These are phyloP conservation scores for Pelmatolapia mariae DNA, from an alignment of 2,113 vertebrate genomes.

Conservation along the genomic window DNA sequence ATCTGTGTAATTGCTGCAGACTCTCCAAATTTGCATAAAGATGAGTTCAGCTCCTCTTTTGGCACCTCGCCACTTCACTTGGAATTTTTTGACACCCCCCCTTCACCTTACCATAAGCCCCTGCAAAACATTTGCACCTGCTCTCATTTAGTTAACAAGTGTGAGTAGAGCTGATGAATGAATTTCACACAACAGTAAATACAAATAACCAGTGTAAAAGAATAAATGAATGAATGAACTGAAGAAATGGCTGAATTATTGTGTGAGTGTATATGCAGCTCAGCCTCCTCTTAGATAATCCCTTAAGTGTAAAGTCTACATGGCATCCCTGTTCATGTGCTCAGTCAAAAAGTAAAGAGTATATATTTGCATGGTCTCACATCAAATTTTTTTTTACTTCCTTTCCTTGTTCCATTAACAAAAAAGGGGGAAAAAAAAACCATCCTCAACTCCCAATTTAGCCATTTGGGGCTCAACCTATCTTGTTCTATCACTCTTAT, in stretches of 20 bases:
- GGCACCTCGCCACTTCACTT: conserved; percentile 1
- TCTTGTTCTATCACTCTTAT: not conserved
- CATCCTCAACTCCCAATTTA: not conserved
- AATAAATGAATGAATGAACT: not conserved
- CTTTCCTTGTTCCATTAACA: not conserved
- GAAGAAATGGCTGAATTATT: not conserved
- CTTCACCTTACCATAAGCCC: not conserved
- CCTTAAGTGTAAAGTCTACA: conserved; percentile 56
- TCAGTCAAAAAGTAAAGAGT: not conserved
- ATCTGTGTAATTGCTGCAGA: conserved; percentile 17
- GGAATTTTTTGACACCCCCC: not conserved
- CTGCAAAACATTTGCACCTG: conserved; percentile 7
- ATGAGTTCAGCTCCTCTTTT: conserved; percentile 42
- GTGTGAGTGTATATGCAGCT: not conserved
- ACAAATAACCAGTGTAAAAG: not conserved
- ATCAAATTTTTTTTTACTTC: not conserved
- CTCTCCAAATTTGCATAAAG: conserved; percentile 42
- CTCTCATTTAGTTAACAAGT: not conserved
- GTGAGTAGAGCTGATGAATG: not conserved
- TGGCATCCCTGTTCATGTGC: conserved; percentile 57
- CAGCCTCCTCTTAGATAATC: conserved; percentile 43
- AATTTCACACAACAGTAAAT: not conserved
- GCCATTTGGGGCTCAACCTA: not conserved
- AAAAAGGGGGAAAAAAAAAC: not conserved
- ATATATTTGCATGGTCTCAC: not conserved